Conservation (phyloP, 2,113 vertebrate species). For the Erpornis zantholeuca region DNA sequence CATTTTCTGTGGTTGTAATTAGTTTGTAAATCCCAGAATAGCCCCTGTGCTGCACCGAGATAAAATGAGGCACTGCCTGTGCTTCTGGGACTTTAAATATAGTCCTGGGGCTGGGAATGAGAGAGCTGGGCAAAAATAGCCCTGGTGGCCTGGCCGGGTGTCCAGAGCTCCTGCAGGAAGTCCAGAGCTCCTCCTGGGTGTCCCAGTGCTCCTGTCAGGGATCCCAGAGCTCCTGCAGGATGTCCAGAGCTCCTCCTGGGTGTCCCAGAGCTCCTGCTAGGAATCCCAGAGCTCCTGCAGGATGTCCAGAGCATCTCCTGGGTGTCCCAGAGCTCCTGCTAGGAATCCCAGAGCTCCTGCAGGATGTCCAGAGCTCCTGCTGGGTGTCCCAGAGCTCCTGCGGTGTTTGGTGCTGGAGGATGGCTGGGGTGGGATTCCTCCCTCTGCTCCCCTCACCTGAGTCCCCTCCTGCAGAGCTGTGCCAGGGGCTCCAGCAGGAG, state of each 20-base stretch:
- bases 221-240: no score
- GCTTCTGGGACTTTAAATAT: constrained; percentile 56
- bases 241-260: no score
- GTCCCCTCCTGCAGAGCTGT: neutral
- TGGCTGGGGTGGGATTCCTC: neutral
- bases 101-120: constrained; percentile 63
- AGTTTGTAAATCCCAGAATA: neutral
- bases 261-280: no score
- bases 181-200: neutral
- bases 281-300: neutral
- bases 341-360: neutral
- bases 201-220: no score
- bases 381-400: neutral
- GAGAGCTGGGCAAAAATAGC: constrained; percentile 71
- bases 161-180: neutral
- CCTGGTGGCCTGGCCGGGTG: neutral
- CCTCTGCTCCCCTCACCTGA: neutral
- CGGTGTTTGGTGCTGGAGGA: neutral
- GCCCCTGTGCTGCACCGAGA: neutral
- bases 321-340: no score
- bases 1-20: neutral
- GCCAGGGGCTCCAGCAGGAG: neutral
- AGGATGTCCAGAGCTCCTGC: neutral
- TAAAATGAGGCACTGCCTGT: neutral
- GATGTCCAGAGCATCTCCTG: no score